Percentiles rank a stretch among this genome's conserved stretches.
These are phyloP conservation scores for Bombus superbus DNA, from an alignment of 1,140 invertebrate genomes.

Conservation along the genomic window DNA sequence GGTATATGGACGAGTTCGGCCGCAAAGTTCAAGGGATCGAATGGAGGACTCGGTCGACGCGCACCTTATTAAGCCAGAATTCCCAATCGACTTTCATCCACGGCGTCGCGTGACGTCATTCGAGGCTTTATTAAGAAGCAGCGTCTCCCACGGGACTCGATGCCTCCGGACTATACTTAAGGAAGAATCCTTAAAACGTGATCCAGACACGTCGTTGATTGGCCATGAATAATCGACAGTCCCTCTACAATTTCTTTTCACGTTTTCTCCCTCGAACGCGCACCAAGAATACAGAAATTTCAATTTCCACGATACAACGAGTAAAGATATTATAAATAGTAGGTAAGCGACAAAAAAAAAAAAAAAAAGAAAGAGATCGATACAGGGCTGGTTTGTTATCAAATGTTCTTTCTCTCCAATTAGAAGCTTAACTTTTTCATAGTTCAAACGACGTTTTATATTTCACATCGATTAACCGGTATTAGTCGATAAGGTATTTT, in stretches of 20 bases:
- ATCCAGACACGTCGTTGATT: not conserved
- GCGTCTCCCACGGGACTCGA: not conserved
- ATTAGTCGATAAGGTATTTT: no score
- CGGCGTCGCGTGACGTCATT: constrained; percentile 27
- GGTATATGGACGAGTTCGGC: no score
- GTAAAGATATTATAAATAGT: not conserved
- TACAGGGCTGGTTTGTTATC: no score
- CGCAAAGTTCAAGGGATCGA: not conserved
- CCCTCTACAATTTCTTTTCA: not conserved
- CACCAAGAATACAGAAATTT: no score
- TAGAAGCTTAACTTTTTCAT: not conserved
- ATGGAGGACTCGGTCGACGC: constrained; percentile 4
- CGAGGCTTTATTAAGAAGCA: constrained; percentile 28
- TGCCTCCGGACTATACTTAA: not conserved
- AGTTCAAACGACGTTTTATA: no score
- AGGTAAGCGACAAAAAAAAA: not conserved
- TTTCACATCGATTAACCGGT: no score
- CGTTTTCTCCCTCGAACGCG: not conserved
- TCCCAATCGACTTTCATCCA: constrained; percentile 29
- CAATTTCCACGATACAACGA: no score
- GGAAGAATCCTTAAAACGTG: not conserved
- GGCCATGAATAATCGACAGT: constrained; percentile 5
- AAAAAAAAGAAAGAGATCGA: not conserved
- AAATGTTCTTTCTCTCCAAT: not conserved
- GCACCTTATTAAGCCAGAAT: constrained; percentile 34